phyloP scores from a whole-genome alignment of 1,140 invertebrate species.

The Trypoxylus dichotomus region DNA sequence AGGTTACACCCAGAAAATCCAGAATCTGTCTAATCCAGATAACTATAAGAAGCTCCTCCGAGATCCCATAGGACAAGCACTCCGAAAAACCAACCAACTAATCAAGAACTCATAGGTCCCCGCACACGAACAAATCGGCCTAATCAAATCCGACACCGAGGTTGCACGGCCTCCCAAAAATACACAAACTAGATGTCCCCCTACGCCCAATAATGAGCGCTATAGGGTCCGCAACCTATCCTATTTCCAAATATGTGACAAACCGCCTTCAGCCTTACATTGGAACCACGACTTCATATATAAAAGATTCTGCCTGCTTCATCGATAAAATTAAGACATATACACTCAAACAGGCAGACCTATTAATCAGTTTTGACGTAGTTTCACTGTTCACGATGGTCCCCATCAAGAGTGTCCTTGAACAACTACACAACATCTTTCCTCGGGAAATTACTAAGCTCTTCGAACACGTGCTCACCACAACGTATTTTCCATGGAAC shows the following conservation, averaged over 20 bases:
- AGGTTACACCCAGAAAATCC: not conserved
- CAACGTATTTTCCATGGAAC: too few species aligned
- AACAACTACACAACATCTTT: too few species aligned
- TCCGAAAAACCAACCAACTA: too few species aligned
- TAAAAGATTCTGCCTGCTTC: not conserved
- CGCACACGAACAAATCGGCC: not conserved
- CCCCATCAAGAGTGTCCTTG: too few species aligned
- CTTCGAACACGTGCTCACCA: too few species aligned
- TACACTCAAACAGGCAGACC: too few species aligned
- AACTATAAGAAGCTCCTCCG: not conserved
- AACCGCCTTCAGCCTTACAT: not conserved
- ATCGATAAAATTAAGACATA: not conserved
- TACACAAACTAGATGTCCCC: not conserved
- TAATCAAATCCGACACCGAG: slow-evolving; percentile 2
- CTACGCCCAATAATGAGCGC: not conserved
- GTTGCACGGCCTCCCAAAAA: not conserved
- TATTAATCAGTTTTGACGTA: too few species aligned
- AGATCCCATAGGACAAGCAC: not conserved
- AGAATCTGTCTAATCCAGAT: not conserved
- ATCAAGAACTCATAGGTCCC: not conserved
- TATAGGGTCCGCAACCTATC: too few species aligned
- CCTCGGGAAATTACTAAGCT: too few species aligned
- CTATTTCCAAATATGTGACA: too few species aligned
- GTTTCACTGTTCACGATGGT: too few species aligned
- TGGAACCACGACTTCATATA: not conserved